Evolutionary conservation across 2,797 vertebrate genomes (phyloP).

Genomic region (Rhabdophis nuchalis): DNA sequence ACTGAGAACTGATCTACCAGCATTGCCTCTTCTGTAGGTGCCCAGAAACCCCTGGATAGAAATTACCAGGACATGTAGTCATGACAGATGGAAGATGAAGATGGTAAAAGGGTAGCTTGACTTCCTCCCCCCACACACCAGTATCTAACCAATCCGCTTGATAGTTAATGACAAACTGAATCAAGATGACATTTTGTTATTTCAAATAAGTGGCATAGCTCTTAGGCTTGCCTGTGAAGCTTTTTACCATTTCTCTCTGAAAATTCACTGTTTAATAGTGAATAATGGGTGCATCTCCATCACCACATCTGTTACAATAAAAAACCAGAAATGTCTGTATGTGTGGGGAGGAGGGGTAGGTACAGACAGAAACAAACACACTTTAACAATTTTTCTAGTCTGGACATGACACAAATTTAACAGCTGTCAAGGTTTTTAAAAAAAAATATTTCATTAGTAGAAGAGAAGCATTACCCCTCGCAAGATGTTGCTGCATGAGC

Average conservation of each 20-base stretch:
- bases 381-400: neutral
- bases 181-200: constrained; percentile 50
- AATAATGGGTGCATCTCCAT: constrained; percentile 39
- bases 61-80: neutral
- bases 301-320: constrained; percentile 30
- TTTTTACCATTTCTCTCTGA: constrained; percentile 47
- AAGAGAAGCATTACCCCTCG: constrained; percentile 40
- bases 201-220: constrained; percentile 52
- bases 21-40: neutral
- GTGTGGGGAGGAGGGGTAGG: neutral
- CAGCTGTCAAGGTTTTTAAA: constrained; percentile 18
- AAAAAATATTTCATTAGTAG: constrained; percentile 16
- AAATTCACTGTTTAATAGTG: constrained; percentile 48
- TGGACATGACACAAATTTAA: constrained; percentile 16
- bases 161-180: constrained; percentile 30
- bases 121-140: constrained; percentile 13
- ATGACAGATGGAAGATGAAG: neutral
- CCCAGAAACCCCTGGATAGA: neutral
- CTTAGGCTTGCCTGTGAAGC: constrained; percentile 41
- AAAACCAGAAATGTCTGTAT: neutral
- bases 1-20: neutral
- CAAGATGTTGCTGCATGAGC: constrained; percentile 29
- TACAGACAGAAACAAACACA: constrained; percentile 3
- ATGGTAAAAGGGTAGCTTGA: neutral
- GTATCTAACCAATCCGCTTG: constrained; percentile 34